phyloP scores from a whole-genome alignment of 2,797 vertebrate genomes.

The Carcharodon carcharias region DNA sequence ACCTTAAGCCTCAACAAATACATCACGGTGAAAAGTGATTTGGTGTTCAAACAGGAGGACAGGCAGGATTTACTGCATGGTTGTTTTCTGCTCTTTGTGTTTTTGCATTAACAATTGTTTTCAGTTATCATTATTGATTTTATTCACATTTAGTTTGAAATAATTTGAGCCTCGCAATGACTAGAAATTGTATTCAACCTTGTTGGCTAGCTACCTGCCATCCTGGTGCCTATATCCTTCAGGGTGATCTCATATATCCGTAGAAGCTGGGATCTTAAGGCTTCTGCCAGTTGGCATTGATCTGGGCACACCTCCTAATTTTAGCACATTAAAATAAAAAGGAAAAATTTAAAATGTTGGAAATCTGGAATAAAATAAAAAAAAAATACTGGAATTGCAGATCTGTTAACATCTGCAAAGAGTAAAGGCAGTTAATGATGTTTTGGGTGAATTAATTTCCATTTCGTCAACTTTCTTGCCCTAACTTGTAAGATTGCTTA shows the following conservation, averaged over 20 bases:
- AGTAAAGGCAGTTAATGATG: background rate
- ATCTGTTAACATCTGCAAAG: background rate
- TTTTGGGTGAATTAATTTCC: background rate
- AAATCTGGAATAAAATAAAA: slow-evolving; percentile 11
- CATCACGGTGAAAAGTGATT: background rate
- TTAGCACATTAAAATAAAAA: background rate
- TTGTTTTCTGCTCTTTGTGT: background rate
- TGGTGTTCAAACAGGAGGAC: background rate
- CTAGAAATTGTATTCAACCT: background rate
- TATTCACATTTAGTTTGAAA: background rate
- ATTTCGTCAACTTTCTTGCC: background rate
- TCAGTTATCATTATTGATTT: background rate
- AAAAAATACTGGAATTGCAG: background rate
- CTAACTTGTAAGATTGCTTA: background rate
- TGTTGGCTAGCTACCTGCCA: background rate
- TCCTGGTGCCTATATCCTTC: background rate
- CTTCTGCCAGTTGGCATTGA: background rate
- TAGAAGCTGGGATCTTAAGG: background rate
- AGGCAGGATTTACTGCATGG: background rate
- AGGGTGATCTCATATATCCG: background rate
- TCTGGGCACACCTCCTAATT: background rate
- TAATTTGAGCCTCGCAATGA: background rate
- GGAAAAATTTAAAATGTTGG: background rate
- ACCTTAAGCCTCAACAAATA: background rate
- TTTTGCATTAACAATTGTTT: background rate